Conservation (phyloP, 2,888 invertebrate species). For the Seladonia tumulorum region DNA sequence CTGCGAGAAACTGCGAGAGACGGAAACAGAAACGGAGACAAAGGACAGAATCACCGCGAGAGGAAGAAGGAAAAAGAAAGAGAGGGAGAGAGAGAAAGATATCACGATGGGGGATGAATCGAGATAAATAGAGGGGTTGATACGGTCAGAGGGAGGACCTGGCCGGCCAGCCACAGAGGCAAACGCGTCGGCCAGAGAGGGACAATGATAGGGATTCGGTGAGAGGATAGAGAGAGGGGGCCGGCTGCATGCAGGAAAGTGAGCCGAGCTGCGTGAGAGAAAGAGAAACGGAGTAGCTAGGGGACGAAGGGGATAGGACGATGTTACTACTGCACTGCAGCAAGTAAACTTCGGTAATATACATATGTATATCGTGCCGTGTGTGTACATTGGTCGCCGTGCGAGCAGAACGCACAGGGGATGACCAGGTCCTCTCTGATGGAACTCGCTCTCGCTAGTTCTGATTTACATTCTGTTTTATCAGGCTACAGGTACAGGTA, state of each 20-base stretch:
- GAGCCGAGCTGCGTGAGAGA: constrained; percentile 18
- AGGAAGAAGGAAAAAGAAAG: not conserved
- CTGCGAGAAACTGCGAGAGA: not conserved
- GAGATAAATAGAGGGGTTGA: constrained; percentile 25
- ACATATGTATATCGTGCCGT: constrained; percentile 52
- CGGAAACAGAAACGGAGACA: not conserved
- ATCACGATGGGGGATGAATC: constrained; percentile 15
- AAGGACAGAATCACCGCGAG: not conserved
- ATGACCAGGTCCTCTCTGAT: constrained; percentile 44
- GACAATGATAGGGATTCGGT: constrained; percentile 4
- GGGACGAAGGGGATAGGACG: constrained; percentile 35
- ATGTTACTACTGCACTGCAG: constrained; percentile 72
- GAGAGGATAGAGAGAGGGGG: not conserved
- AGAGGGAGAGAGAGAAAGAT: not conserved
- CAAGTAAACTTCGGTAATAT: constrained; percentile 70
- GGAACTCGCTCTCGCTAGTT: constrained; percentile 34
- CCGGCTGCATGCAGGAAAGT: constrained; percentile 20
- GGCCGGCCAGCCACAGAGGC: constrained; percentile 1
- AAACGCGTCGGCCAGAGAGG: constrained; percentile 6
- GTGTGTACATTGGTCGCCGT: constrained; percentile 41
- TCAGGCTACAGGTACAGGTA: constrained; percentile 26
- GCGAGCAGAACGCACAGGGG: constrained; percentile 31
- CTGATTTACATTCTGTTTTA: constrained; percentile 60
- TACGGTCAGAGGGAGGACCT: constrained; percentile 3
- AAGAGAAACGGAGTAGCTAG: constrained; percentile 24